Evolutionary conservation across 2,113 vertebrate genomes (phyloP).

Genomic region (Scomber scombrus): DNA sequence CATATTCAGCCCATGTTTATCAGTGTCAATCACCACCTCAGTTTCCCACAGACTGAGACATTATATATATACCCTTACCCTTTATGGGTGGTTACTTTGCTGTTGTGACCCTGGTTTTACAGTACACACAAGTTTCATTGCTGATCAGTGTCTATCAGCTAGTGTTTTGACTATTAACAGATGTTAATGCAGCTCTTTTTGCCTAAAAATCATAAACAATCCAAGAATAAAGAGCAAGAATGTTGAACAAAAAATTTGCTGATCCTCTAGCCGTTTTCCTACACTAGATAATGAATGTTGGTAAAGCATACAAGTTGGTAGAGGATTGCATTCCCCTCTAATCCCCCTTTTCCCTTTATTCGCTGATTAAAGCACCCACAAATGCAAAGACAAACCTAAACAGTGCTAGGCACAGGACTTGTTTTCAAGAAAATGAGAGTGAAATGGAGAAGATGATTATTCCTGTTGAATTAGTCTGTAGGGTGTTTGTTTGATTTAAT

Average conservation of each 20-base stretch:
- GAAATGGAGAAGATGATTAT: conserved; percentile 16
- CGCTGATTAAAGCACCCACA: conserved; percentile 18
- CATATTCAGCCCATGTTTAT: neutral
- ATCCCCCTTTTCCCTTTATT: neutral
- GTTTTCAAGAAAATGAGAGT: neutral
- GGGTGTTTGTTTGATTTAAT: conserved; percentile 39
- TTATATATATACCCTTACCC: neutral
- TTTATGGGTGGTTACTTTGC: neutral
- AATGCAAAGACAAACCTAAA: conserved; percentile 26
- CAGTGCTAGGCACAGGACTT: neutral
- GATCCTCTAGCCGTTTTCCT: conserved; percentile 20
- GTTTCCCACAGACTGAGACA: neutral
- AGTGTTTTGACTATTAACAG: conserved; percentile 1
- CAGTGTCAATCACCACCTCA: neutral
- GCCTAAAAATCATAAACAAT: neutral
- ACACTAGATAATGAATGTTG: neutral
- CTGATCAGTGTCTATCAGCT: neutral
- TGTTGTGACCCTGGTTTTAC: neutral
- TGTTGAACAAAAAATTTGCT: conserved; percentile 3
- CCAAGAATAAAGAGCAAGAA: neutral
- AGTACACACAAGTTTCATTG: neutral
- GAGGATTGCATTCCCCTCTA: neutral
- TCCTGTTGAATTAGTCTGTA: conserved; percentile 6
- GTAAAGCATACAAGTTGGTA: neutral
- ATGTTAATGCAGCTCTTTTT: neutral